Evolutionary conservation across 2,888 invertebrate species (phyloP), one percentile per base, ranked within the genome.

Genomic region (Patella caerulea): DNA sequence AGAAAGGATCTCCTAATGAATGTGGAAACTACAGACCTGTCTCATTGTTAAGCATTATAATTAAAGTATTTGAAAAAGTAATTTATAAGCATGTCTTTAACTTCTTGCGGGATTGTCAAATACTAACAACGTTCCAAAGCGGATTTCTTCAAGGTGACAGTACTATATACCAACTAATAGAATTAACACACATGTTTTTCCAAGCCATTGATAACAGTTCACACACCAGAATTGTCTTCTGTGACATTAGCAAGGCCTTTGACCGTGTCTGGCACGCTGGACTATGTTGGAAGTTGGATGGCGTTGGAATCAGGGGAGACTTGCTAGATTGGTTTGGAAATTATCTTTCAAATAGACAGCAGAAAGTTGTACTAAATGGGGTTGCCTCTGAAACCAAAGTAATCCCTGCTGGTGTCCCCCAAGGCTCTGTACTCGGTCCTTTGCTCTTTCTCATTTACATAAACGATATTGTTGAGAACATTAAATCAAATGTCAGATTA

Each of bases 51-150:
- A 56, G 56, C n/a, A 56, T 56, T 56, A 56, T 56, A 17, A 17
- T n/a, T n/a, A 56, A 56, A 56, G 3, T 56, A 56, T 56, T 56
- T 56, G 56, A 56, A 56, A 56, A 56, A 56, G 14, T 14, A 17
- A 56, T 56, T 56, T 56, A 56, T 9, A 56, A 56, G 56, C 56
- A 56, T 56, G 56, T 56, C 56, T 56, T 56, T 56, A 56, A 56
- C 56, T 56, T 56, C 56, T n/a, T 56, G 17, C 3, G n/a, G n/a
- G 9, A 56, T 17, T 17, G n/a, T 2, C n/a, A 14, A 14, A 56
- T 4, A 17, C 14, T 56, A 17, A 56, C 56, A 17, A 56, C 14
- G 14, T n/a, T 56, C 17, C 56, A 56, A 56, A 56, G 56, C 56
- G 56, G 56, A 17, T 4, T 56, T 56, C n/a, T 56, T 17, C 56